phyloP scores from a whole-genome alignment of 1,140 invertebrate species.

The Aphelenchoides besseyi region DNA sequence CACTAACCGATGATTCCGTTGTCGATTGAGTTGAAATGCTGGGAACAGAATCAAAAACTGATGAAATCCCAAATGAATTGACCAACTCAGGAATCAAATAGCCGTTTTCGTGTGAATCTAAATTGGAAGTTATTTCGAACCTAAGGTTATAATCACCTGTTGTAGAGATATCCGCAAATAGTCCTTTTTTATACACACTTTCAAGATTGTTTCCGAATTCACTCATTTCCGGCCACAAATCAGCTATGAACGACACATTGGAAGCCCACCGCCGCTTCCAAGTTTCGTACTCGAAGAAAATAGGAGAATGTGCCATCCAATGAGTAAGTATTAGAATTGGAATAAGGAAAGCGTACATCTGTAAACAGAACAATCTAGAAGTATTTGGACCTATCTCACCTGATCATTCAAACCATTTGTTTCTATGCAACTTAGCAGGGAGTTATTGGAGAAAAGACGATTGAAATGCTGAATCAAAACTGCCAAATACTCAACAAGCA shows the following conservation, averaged over 20 bases:
- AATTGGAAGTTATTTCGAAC: too few species aligned
- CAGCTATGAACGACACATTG: background rate
- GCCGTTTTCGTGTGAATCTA: too few species aligned
- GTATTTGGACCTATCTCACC: background rate
- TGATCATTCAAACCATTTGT: background rate
- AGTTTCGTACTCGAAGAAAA: background rate
- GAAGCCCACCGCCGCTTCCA: conserved; percentile 11
- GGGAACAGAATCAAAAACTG: background rate
- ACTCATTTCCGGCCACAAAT: conserved; percentile 18
- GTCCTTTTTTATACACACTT: background rate
- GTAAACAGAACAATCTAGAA: background rate
- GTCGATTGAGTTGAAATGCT: background rate
- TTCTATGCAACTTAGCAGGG: background rate
- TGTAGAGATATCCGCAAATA: background rate
- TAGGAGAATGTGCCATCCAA: conserved; percentile 10
- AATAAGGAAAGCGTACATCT: conserved; percentile 5
- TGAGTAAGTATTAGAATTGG: conserved; percentile 4
- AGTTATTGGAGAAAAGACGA: background rate
- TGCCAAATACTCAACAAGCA: conserved; percentile 18
- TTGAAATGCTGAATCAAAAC: conserved; percentile 5
- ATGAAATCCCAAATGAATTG: conserved; percentile 12
- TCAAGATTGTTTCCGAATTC: background rate
- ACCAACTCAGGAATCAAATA: background rate
- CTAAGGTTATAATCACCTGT: too few species aligned
- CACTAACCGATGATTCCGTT: background rate